Base-by-base conservation (phyloP, 1,140 invertebrate species). In the Monomorium pharaonis region DNA sequence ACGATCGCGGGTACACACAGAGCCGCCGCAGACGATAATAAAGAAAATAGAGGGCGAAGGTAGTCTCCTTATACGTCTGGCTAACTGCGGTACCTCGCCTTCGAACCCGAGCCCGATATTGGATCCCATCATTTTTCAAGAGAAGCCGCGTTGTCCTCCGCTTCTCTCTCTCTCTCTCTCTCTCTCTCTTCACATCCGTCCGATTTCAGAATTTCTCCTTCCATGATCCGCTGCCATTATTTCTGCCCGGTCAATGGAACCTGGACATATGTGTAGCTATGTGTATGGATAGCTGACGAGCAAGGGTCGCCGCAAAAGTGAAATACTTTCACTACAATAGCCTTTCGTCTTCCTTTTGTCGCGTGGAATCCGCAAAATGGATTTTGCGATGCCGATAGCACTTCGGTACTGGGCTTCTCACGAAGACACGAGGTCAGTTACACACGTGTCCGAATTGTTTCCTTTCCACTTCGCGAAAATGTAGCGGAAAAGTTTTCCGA, bases 111-210 rank as follows among this genome's bases (percentile, higher is more conserved):
- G 65, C 83, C 21, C 88, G 86, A 90, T 90, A 90, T 90, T 90
- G 86, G 86, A 90, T 90, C 88, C 83, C 86, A 86, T 90, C 86
- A 90, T 90, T 90, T 89, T 88, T 90, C 86, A 90, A 58, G 72
- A 30, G 69, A 85, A 89, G 51, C 54, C 75, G 21, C 74, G 30
- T 56, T 62, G 74, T 75, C 44, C 56, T 67, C 16, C 24, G 4
- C 5, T 49, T 75, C 27, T 21, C 51, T 65, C 63, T 65, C 56
- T 56, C 30, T 54, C 62, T 77, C 30, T 44, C 44, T 44, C 44
- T 44, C 7, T 14, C 44, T 44, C 44, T 42, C 49, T 56, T 49
- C 42, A 27, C 33, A 5, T 65, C 37, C 3, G 58, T 69, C 24
- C 47, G 56, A 56, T 83, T 83, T 69, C 56, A 75, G 72, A 69